Conservation (phyloP, 2,888 invertebrate species). For the Ecliptopera silaceata region DNA sequence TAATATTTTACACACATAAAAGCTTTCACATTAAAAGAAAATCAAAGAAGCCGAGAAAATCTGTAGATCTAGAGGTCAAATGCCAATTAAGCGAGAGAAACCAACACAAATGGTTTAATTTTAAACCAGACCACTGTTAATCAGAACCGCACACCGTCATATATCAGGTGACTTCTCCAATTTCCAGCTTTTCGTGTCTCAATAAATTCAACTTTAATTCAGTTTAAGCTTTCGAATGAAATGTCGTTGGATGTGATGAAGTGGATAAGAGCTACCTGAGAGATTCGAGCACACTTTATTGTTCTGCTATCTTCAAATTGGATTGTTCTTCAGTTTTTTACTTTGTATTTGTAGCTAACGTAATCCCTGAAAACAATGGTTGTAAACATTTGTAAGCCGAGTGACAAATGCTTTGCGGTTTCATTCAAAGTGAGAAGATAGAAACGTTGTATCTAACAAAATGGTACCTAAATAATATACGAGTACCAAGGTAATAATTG, state of each 20-base stretch:
- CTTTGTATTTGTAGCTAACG: no score
- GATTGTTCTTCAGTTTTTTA: background rate
- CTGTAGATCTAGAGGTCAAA: background rate
- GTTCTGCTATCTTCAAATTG: background rate
- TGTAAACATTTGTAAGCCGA: no score
- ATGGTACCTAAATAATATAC: no score
- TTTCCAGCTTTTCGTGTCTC: background rate
- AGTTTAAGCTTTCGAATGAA: background rate
- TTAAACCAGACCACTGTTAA: constrained; percentile 8
- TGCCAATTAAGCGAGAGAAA: constrained; percentile 7
- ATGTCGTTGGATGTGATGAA: background rate
- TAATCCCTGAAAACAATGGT: no score
- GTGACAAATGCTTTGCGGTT: no score
- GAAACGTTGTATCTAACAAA: no score
- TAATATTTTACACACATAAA: no score
- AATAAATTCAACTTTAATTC: constrained; percentile 12
- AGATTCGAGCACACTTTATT: background rate
- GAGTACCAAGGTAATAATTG: no score
- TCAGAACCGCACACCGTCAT: constrained; percentile 6
- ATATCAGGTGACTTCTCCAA: background rate
- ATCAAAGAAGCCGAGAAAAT: no score
- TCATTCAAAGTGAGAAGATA: no score
- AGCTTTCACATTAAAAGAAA: no score
- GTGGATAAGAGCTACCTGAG: background rate
- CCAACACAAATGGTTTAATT: constrained; percentile 3